These are phyloP conservation scores for Laspeyria flexula DNA, from an alignment of 2,888 invertebrate genomes.

Conservation along the genomic window DNA sequence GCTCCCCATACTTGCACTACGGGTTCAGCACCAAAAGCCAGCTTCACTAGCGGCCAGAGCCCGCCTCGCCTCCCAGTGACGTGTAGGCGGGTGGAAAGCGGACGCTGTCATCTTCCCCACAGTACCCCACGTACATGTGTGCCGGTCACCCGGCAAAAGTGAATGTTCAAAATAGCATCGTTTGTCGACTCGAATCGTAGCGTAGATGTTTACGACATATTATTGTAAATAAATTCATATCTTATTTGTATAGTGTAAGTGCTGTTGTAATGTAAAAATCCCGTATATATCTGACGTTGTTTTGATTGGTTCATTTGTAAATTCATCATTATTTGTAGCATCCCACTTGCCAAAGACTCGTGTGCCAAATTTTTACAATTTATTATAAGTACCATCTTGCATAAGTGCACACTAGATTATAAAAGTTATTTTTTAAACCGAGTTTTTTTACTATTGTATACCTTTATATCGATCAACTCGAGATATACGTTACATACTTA, in stretches of 20 bases:
- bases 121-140: slow-evolving; percentile 7
- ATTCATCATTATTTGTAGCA: slow-evolving; percentile 24
- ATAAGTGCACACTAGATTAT: slow-evolving; percentile 4
- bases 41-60: slow-evolving; percentile 79
- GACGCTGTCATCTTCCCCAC: slow-evolving; percentile 30
- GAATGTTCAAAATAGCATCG: slow-evolving; percentile 41
- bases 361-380: slow-evolving; percentile 46
- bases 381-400: slow-evolving; percentile 12
- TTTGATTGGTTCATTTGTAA: slow-evolving; percentile 26
- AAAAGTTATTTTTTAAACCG: slow-evolving; percentile 21
- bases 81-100: slow-evolving; percentile 62
- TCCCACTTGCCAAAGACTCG: slow-evolving; percentile 33
- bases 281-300: slow-evolving; percentile 14
- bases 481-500: slow-evolving; percentile 26
- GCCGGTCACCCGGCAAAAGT: slow-evolving; percentile 18
- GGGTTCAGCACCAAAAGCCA: slow-evolving; percentile 86
- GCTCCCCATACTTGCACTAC: slow-evolving; percentile 88
- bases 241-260: slow-evolving; percentile 39
- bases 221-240: slow-evolving; percentile 56
- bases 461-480: slow-evolving; percentile 24
- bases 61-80: slow-evolving; percentile 78
- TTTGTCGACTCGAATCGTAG: slow-evolving; percentile 35
- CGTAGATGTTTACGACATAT: slow-evolving; percentile 40
- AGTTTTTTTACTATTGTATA: slow-evolving; percentile 20
- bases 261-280: slow-evolving; percentile 38